Evolutionary conservation across 2,113 vertebrate species (phyloP).

Genomic region (Indri indri): DNA sequence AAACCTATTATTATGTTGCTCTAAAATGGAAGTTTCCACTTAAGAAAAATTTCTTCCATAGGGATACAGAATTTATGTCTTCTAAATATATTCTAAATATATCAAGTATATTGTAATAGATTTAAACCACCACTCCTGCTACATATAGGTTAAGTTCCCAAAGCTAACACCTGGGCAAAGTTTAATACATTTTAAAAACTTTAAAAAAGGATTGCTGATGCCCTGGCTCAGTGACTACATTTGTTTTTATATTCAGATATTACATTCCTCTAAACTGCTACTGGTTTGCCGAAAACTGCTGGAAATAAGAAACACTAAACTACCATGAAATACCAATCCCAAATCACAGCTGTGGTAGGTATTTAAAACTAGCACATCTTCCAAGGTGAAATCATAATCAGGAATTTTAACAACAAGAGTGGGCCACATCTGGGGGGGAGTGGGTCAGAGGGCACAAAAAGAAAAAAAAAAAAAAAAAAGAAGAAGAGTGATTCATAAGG

Average conservation of each 20-base stretch:
- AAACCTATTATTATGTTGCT: slow-evolving; percentile 15
- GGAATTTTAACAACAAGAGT: slow-evolving; percentile 13
- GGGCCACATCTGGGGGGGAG: background rate
- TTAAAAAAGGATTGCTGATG: background rate
- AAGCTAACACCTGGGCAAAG: background rate
- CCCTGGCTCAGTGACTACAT: background rate
- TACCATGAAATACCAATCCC: background rate
- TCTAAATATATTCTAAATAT: background rate
- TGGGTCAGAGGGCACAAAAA: no score
- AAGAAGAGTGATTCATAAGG: background rate
- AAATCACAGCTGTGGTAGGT: background rate
- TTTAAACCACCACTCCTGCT: background rate
- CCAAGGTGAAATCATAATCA: slow-evolving; percentile 47
- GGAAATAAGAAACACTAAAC: background rate
- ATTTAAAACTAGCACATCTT: slow-evolving; percentile 14
- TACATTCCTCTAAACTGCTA: background rate
- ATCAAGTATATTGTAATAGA: background rate
- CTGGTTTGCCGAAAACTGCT: background rate
- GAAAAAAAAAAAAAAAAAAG: no score
- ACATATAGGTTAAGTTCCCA: background rate
- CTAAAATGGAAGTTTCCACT: background rate
- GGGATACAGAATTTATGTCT: background rate
- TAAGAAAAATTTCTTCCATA: background rate
- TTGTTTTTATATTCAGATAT: background rate
- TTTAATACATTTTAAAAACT: background rate